phyloP scores from a whole-genome alignment of 2,797 vertebrate species.

The Buphagus erythrorhynchus region DNA sequence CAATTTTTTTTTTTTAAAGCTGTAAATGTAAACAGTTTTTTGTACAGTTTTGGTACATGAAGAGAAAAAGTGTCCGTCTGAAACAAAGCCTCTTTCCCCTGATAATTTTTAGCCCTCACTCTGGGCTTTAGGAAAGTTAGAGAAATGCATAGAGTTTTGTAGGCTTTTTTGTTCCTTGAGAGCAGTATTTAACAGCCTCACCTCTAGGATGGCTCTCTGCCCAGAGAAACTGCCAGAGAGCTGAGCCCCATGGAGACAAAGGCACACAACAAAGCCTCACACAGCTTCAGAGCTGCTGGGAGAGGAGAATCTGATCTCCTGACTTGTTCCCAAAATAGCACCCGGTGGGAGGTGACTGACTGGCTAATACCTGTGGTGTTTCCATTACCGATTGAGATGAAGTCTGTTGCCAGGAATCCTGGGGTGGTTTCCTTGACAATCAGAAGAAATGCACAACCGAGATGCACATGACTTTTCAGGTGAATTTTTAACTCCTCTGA shows the following conservation, averaged over 20 bases:
- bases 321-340: conserved; percentile 55
- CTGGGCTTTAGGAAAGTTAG: not conserved
- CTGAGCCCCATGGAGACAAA: not conserved
- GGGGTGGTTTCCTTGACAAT: conserved; percentile 66
- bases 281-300: not conserved
- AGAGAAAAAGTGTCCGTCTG: not conserved
- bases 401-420: conserved; percentile 58
- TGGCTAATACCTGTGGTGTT: conserved; percentile 66
- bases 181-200: not conserved
- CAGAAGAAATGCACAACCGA: conserved; percentile 16
- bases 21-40: not conserved
- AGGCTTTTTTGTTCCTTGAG: not conserved
- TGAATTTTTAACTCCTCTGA: conserved; percentile 21
- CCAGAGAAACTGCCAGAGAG: not conserved
- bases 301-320: conserved; percentile 30
- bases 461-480: conserved; percentile 42
- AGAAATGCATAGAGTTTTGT: not conserved
- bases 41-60: not conserved
- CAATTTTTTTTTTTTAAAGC: not conserved
- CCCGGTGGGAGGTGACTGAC: conserved; percentile 61
- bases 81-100: not conserved
- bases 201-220: not conserved
- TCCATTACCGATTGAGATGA: conserved; percentile 28
- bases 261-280: not conserved
- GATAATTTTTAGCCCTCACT: not conserved